Evolutionary conservation across 2,113 vertebrate species (phyloP).

Genomic region (Camelus dromedarius): DNA sequence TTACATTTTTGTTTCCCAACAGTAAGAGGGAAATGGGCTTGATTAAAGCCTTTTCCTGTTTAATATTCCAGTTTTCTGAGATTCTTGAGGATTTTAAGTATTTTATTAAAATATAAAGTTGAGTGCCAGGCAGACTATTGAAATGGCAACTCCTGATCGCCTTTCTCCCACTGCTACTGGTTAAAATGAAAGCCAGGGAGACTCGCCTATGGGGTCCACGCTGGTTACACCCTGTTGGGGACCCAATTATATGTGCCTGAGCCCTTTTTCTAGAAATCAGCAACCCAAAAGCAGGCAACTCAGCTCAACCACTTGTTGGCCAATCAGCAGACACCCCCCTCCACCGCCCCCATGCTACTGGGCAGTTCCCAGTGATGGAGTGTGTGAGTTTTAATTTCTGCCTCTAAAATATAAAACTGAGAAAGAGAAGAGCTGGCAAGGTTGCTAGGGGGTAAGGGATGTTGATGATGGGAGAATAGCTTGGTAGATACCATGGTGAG

Average conservation of each 20-base stretch:
- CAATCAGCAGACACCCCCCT: neutral
- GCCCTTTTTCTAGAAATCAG: neutral
- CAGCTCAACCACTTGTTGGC: neutral
- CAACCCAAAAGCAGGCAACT: neutral
- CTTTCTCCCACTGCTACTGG: neutral
- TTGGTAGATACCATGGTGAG: neutral
- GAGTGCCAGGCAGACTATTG: neutral
- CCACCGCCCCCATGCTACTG: neutral
- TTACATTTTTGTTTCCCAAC: conserved; percentile 13
- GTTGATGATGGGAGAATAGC: fast-evolving
- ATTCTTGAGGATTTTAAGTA: neutral
- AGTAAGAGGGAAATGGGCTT: neutral
- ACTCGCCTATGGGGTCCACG: neutral
- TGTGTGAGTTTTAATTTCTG: neutral
- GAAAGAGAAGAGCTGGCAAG: neutral
- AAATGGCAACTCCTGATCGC: neutral
- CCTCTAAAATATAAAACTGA: conserved; percentile 33
- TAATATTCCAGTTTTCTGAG: neutral
- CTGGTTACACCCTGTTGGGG: neutral
- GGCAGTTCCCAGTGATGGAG: neutral
- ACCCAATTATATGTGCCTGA: neutral
- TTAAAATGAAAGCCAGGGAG: neutral
- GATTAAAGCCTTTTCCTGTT: neutral
- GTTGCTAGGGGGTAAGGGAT: fast-evolving
- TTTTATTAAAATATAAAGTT: neutral